Evolutionary conservation across 2,888 invertebrate genomes (phyloP), one percentile per base, ranked within the genome.

Genomic region (Pomacea canaliculata): DNA sequence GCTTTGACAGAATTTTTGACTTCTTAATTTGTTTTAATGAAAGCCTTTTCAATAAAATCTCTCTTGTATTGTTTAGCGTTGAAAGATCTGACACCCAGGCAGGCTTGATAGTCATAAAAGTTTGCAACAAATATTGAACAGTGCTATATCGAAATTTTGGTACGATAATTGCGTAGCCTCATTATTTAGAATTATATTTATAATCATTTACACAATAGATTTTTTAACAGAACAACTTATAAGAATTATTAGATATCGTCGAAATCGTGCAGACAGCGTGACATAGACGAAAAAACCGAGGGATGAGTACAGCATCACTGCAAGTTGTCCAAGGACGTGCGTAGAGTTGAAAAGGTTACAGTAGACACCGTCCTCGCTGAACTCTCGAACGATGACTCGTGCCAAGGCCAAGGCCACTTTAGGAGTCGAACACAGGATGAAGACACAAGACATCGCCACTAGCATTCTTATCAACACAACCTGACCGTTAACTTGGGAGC

Each of bases 201-300:
- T 37, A 37, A 56, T 56, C 0, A 2, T 56, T 16, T 56, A 56
- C 0, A 56, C 0, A 13, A 16, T 56, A 13, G 16, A 56, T 56
- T 56, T 56, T 56, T 56, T 4, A 13, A 56, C 12, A 5, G 19
- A 63, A 63, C 63, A 63, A n/a, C 23, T 27, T n/a, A 23, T 16
- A 63, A 63, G 13, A 27, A 19, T 23, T 5, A 2, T 63, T 10
- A 63, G 63, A 7, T 63, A 2, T 12, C 63, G 19, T 18, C 27
- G n/a, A 27, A 63, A 63, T 4, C 63, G 63, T 23, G 63, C 10
- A 23, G 63, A 63, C 63, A 23, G 51, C 5, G 23, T 51, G 19
- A 51, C 46, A 13, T 70, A 70, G 51, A 70, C 56, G 7, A 51
- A 51, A 51, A 70, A 70, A n/a, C n/a, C 51, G 51, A 70, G 12